Evolutionary conservation across 2,888 invertebrate genomes (phyloP).

Genomic region (Chrysolina americana): DNA sequence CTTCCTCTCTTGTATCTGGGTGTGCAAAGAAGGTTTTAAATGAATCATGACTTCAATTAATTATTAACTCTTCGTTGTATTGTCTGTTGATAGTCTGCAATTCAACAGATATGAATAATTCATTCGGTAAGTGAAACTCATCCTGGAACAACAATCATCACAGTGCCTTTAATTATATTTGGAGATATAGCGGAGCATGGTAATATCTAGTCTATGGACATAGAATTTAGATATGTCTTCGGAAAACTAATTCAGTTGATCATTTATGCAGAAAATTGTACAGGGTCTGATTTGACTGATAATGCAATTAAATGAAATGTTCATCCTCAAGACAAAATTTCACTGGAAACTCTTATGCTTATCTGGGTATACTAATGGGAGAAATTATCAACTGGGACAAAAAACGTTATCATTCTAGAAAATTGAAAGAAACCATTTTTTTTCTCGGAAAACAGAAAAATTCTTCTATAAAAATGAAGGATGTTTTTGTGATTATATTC

Average conservation of each 20-base stretch:
- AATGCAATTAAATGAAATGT: no score
- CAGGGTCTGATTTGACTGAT: no score
- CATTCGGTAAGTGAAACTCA: slow-evolving; percentile 19
- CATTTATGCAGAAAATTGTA: no score
- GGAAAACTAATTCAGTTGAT: neutral
- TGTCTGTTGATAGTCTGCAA: slow-evolving; percentile 19
- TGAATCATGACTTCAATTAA: slow-evolving; percentile 31
- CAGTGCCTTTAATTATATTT: neutral
- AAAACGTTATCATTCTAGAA: no score
- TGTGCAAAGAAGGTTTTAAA: slow-evolving; percentile 3
- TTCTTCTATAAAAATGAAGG: no score
- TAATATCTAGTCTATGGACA: neutral
- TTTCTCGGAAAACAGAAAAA: no score
- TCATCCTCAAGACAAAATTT: no score
- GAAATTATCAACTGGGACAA: no score
- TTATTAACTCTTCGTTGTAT: slow-evolving; percentile 21
- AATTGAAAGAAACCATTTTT: no score
- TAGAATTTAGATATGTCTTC: neutral
- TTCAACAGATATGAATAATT: slow-evolving; percentile 22
- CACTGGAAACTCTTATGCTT: no score
- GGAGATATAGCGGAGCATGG: neutral
- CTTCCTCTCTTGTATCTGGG: neutral
- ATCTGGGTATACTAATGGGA: no score
- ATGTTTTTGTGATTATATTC: no score
- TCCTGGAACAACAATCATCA: neutral